Evolutionary conservation across 2,113 vertebrate genomes (phyloP).

Genomic region (Panthera tigris): DNA sequence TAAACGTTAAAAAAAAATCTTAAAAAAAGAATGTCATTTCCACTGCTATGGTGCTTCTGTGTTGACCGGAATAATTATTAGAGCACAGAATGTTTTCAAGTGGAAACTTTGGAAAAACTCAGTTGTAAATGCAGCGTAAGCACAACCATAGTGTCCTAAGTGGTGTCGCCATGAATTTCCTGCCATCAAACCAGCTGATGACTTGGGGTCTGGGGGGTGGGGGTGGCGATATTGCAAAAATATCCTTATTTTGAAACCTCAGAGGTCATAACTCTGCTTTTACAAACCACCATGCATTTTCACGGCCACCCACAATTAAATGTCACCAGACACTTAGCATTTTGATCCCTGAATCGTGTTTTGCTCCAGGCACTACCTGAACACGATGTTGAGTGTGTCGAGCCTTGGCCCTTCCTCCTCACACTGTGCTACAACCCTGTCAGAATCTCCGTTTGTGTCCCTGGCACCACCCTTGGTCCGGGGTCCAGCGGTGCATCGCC

Average conservation of each 20-base stretch:
- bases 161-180: background rate
- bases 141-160: background rate
- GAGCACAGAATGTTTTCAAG: background rate
- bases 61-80: background rate
- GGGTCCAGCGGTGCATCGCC: too few relatives aligned
- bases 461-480: too few relatives aligned
- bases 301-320: background rate
- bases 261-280: background rate
- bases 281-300: background rate
- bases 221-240: background rate
- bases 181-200: background rate
- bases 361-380: background rate
- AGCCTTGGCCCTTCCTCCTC: background rate
- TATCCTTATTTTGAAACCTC: background rate
- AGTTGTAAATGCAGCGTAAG: background rate
- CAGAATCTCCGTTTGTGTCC: background rate
- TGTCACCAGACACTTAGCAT: background rate
- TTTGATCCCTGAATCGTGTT: background rate
- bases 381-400: accelerated
- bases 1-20: too few relatives aligned
- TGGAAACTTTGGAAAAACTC: background rate
- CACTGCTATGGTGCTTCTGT: background rate
- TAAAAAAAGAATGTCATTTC: background rate
- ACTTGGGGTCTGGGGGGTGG: background rate
- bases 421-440: too few relatives aligned